Conservation (phyloP, 2,888 invertebrate genomes). For the Sericinus montela region DNA sequence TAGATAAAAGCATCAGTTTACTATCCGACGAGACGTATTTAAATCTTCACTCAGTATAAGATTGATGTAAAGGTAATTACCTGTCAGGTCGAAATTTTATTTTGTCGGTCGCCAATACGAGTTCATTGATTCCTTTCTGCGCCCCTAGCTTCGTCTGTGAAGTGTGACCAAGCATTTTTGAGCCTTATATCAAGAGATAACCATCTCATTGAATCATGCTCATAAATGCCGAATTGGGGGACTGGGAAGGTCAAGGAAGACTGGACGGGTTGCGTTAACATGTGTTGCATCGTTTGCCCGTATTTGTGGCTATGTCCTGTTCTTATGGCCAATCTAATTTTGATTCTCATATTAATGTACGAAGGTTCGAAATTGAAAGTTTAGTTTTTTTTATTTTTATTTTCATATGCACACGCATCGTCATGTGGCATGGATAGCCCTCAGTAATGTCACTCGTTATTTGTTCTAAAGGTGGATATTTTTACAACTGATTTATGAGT, state of each 20-base stretch:
- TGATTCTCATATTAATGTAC: background rate
- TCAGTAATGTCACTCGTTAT: constrained; percentile 6
- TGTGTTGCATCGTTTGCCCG: constrained; percentile 17
- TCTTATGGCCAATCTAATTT: background rate
- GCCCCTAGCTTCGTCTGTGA: constrained; percentile 42
- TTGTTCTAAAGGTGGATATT: constrained; percentile 2
- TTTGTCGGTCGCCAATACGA: constrained; percentile 65
- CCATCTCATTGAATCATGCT: background rate
- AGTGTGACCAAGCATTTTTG: background rate
- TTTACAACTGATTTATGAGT: no score
- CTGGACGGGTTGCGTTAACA: constrained; percentile 10
- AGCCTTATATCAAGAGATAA: background rate
- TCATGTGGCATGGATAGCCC: constrained; percentile 14
- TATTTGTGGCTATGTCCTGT: constrained; percentile 17
- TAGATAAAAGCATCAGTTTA: background rate
- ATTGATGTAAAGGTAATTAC: constrained; percentile 76
- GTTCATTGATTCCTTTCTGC: constrained; percentile 76
- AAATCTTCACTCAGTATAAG: constrained; percentile 34
- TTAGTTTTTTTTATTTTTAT: constrained; percentile 9
- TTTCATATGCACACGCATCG: constrained; percentile 18
- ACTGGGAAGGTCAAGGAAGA: background rate
- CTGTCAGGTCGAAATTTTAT: constrained; percentile 71
- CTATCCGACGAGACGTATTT: constrained; percentile 2
- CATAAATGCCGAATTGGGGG: background rate
- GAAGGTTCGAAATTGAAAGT: constrained; percentile 1